These are phyloP conservation scores for Scatophagus argus DNA, from an alignment of 2,113 vertebrate genomes.

Conservation along the genomic window DNA sequence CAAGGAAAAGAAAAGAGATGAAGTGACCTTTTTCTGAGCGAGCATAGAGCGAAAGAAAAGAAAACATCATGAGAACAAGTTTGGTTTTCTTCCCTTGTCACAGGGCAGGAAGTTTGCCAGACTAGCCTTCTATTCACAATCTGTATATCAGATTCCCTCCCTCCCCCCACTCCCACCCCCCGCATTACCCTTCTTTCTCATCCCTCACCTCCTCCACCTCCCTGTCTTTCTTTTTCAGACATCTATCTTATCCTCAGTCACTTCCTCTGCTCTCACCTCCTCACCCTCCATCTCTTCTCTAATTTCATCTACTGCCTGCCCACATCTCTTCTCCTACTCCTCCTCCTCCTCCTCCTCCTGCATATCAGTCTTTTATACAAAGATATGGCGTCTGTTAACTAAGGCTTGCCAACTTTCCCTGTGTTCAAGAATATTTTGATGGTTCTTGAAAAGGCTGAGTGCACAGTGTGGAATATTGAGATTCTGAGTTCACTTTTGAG, in stretches of 20 bases:
- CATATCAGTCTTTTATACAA: slow-evolving; percentile 11
- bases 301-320: too few relatives aligned
- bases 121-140: slow-evolving; percentile 49
- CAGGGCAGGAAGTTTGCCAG: slow-evolving; percentile 68
- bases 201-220: slow-evolving; percentile 37
- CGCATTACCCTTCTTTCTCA: slow-evolving; percentile 29
- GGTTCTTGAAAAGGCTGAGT: too few relatives aligned
- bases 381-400: slow-evolving; percentile 15
- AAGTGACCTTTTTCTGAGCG: neutral
- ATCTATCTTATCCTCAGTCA: slow-evolving; percentile 56
- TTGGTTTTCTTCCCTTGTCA: slow-evolving; percentile 39
- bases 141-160: slow-evolving; percentile 55
- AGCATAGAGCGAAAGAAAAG: slow-evolving; percentile 1
- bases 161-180: slow-evolving; percentile 15
- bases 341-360: neutral
- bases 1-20: neutral
- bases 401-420: neutral
- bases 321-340: slow-evolving; percentile 42
- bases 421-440: neutral
- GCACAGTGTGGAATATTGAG: neutral
- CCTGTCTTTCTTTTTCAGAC: slow-evolving; percentile 38
- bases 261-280: slow-evolving; percentile 67
- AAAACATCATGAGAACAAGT: slow-evolving; percentile 9
- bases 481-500: neutral
- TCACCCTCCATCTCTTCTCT: slow-evolving; percentile 18